Percentiles rank a stretch among this genome's conserved stretches.
phyloP scores from a whole-genome alignment of 2,113 vertebrate genomes.

The Campylomormyrus numenius region DNA sequence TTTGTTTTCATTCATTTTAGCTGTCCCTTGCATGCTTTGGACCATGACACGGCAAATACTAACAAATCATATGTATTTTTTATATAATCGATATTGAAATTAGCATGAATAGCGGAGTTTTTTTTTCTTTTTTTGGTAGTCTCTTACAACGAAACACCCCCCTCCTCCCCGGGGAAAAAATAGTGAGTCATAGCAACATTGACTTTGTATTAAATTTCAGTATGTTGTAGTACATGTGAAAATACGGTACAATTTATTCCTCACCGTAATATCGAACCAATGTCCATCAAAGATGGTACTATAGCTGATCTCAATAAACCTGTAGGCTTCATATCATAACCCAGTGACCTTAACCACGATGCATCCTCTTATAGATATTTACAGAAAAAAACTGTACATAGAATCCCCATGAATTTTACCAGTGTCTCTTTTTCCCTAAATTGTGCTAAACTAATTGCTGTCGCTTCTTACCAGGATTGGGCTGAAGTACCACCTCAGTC shows the following conservation, averaged over 20 bases:
- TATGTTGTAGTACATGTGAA: neutral
- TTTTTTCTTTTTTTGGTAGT: neutral
- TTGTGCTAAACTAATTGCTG: neutral
- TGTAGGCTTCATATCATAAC: neutral
- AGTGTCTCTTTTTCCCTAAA: neutral
- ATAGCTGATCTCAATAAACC: neutral
- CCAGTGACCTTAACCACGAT: neutral
- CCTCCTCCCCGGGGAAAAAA: neutral
- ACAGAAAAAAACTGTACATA: neutral
- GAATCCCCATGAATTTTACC: neutral
- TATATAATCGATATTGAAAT: neutral
- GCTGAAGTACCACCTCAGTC: slow-evolving; percentile 90
- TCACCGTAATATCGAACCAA: neutral
- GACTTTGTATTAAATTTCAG: neutral
- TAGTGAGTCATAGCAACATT: neutral
- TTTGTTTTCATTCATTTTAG: neutral
- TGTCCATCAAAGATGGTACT: neutral
- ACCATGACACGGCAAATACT: neutral
- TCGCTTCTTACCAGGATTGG: slow-evolving; percentile 85
- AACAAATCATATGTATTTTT: neutral
- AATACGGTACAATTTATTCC: neutral
- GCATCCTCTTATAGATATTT: neutral
- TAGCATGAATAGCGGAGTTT: neutral
- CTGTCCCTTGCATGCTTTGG: neutral
- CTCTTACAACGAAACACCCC: neutral